Conservation (phyloP, 2,888 invertebrate genomes). For the Drosophila tripunctata region DNA sequence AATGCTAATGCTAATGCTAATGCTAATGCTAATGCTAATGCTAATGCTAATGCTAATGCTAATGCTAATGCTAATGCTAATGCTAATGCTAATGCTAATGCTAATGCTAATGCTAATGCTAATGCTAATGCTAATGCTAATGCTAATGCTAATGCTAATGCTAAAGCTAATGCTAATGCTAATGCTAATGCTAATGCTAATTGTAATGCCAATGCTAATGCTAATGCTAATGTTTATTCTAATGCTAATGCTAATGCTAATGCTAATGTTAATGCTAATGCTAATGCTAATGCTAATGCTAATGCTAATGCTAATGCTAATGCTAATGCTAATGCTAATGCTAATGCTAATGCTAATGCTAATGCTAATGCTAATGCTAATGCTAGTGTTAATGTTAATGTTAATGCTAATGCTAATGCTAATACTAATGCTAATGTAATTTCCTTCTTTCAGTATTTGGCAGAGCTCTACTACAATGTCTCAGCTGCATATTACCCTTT, state of each 20-base stretch:
- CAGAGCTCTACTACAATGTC: constrained; percentile 95
- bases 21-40: background rate
- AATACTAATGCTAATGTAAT: background rate
- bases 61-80: constrained; percentile 3
- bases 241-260: background rate
- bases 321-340: background rate
- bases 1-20: background rate
- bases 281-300: background rate
- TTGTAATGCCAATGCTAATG: background rate
- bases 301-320: background rate
- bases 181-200: background rate
- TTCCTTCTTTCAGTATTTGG: constrained; percentile 91
- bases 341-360: background rate
- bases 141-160: background rate
- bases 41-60: constrained; percentile 16
- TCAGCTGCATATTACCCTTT: constrained; percentile 97
- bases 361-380: background rate
- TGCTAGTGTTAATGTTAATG: background rate
- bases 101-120: constrained; percentile 3
- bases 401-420: background rate
- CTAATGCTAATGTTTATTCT: background rate
- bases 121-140: background rate
- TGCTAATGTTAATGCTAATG: background rate
- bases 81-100: constrained; percentile 1
- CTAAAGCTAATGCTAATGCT: constrained; percentile 1